Conservation (phyloP, 2,888 invertebrate genomes). For the Sesia bembeciformis region DNA sequence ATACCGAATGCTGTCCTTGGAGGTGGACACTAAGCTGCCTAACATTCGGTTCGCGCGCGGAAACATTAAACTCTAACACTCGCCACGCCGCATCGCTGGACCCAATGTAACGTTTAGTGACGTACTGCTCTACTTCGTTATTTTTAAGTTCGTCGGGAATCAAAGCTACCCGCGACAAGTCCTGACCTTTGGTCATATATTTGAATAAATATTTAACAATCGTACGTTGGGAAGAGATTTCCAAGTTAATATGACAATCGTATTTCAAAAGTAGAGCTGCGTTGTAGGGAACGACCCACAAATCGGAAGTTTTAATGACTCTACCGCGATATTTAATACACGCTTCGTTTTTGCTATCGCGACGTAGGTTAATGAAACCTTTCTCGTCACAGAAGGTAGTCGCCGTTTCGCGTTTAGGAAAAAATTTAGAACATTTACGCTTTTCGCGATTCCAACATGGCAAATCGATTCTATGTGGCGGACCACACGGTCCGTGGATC, state of each 20-base stretch:
- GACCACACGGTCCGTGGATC: conserved; percentile 9
- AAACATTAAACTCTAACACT: conserved; percentile 1
- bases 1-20: neutral
- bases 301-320: conserved; percentile 1
- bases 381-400: conserved; percentile 2
- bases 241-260: conserved; percentile 4
- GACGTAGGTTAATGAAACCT: conserved; percentile 6
- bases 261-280: conserved; percentile 6
- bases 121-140: conserved; percentile 1
- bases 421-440: neutral
- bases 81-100: conserved; percentile 5
- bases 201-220: conserved; percentile 5
- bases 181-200: conserved; percentile 5
- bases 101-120: conserved; percentile 1
- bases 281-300: conserved; percentile 8
- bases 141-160: neutral
- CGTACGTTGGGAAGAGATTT: conserved; percentile 1
- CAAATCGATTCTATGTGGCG: conserved; percentile 1
- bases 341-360: neutral
- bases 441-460: neutral
- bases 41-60: neutral
- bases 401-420: conserved; percentile 1
- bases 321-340: neutral
- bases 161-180: conserved; percentile 1
- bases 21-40: neutral